Base-by-base conservation (phyloP, 2,888 invertebrate genomes). In the Tachina lurida region DNA sequence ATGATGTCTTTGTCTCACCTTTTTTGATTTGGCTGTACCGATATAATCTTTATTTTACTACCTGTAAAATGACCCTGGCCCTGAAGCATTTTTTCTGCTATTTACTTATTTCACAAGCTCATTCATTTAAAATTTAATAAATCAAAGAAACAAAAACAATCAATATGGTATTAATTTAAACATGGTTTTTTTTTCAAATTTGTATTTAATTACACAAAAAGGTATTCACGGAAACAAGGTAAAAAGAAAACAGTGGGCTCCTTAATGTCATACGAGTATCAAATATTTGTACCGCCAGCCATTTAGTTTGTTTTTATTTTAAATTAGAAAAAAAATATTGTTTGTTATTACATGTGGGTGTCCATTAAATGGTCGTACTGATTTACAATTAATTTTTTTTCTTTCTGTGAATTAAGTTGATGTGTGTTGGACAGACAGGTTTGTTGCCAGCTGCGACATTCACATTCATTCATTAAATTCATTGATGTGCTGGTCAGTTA, bases 31-130 rank as follows among this genome's bases (percentile, higher is more conserved):
- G 45, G 45, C 63, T 10, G 41, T 1, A 12, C 15, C 10, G 2
- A 41, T 70, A 22, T 45, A 12, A 43, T n/a, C 17, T 5, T 31
- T 47, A 1, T 73, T 65, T 41, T 63, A 19, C 56, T n/a, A 43
- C 49, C 67, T 31, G 4, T 22, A 62, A 63, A 43, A 62, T 78
- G 49, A 78, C 84, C 84, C 77, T 81, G 74, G 65, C 84, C 84
- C 73, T 84, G 84, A 73, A 47, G 15, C 67, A 52, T 60, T 49
- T 73, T 39, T 67, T 56, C 8, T 54, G 47, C 41, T 56, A 47
- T 58, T 45, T 45, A 19, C 52, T 43, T 60, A 12, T 5, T 31
- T 52, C 43, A 45, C 12, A 43, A 41, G 31, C 41, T n/a, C 22
- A 41, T 60, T 22, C 41, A 43, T 52, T 70, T 52, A 43, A 60